Evolutionary conservation across 2,113 vertebrate genomes (phyloP).

Genomic region (Lasiurus cinereus): DNA sequence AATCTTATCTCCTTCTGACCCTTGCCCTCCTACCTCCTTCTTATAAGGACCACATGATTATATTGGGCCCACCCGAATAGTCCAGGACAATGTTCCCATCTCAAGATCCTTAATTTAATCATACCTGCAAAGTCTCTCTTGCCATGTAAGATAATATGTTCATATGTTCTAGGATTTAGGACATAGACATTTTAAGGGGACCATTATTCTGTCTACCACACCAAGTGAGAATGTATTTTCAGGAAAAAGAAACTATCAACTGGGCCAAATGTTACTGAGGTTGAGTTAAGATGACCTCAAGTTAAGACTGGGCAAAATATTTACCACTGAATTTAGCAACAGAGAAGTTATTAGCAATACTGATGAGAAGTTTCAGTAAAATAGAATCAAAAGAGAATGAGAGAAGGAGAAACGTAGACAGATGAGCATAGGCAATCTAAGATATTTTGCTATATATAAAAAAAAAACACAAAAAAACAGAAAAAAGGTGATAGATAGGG

Average conservation of each 20-base stretch:
- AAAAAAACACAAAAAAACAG: background rate
- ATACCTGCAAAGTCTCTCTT: background rate
- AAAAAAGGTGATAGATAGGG: background rate
- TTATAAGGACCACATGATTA: background rate
- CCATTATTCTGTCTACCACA: conserved; percentile 2
- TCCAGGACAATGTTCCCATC: background rate
- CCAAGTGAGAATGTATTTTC: background rate
- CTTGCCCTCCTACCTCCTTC: background rate
- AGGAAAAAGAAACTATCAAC: conserved; percentile 37
- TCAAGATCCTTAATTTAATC: background rate
- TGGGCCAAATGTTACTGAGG: background rate
- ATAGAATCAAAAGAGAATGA: background rate
- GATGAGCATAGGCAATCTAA: background rate
- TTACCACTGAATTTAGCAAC: background rate
- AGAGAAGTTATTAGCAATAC: background rate
- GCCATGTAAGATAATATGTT: background rate
- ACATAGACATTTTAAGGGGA: background rate
- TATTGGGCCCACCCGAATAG: background rate
- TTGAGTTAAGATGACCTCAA: background rate
- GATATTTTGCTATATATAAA: background rate
- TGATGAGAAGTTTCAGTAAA: background rate
- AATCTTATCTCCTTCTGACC: background rate
- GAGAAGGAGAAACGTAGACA: background rate
- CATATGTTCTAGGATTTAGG: background rate
- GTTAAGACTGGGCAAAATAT: background rate